Percentiles rank a stretch among this genome's conserved stretches.
Evolutionary conservation across 2,113 vertebrate genomes (phyloP).

Genomic region (Drymodes brunneopygia): DNA sequence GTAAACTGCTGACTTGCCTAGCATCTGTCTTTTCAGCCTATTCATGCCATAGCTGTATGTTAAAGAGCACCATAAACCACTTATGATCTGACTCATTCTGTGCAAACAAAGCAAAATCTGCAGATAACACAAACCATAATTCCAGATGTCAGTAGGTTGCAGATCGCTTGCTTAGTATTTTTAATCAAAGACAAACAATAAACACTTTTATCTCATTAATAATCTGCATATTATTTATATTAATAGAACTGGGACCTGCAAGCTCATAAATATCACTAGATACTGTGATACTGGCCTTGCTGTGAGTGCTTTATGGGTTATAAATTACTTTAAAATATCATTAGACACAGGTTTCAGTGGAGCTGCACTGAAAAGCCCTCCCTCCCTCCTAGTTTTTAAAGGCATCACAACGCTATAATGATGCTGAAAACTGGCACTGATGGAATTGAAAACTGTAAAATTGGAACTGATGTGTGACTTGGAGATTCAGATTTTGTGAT

Average conservation of each 20-base stretch:
- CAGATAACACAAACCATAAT: constrained; percentile 4
- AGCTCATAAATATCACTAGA: constrained; percentile 13
- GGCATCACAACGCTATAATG: neutral
- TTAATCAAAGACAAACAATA: constrained; percentile 21
- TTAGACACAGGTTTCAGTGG: neutral
- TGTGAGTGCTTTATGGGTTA: neutral
- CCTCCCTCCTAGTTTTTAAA: neutral
- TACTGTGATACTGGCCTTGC: neutral
- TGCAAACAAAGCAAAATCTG: neutral
- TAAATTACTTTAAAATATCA: constrained; percentile 25
- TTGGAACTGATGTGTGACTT: neutral
- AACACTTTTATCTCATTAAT: neutral
- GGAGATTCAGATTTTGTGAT: neutral
- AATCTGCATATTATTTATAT: constrained; percentile 14
- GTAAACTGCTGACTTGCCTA: constrained; percentile 23
- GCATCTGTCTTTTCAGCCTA: neutral
- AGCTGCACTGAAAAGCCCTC: neutral
- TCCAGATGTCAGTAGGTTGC: neutral
- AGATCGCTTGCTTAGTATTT: neutral
- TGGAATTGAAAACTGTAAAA: constrained; percentile 9
- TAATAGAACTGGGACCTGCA: neutral
- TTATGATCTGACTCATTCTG: constrained; percentile 3
- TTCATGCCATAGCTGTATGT: neutral
- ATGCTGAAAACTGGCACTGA: neutral
- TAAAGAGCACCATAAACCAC: constrained; percentile 26